These are phyloP conservation scores for Congeria kusceri DNA, from an alignment of 2,888 invertebrate genomes.

Conservation along the genomic window DNA sequence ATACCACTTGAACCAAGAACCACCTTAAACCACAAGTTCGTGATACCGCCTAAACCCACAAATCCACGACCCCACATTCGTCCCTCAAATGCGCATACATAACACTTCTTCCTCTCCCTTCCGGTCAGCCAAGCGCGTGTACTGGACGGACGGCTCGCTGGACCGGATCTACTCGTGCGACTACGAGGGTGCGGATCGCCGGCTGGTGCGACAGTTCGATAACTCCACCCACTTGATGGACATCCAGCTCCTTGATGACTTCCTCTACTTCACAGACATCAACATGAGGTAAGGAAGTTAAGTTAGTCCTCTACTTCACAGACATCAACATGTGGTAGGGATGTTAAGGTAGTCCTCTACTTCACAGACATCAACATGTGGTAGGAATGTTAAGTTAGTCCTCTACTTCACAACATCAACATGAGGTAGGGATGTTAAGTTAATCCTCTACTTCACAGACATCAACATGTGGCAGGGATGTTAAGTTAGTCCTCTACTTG, in stretches of 20 bases:
- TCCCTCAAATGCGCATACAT: not conserved
- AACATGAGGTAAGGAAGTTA: slow-evolving; percentile 48
- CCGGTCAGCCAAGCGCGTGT: slow-evolving; percentile 51
- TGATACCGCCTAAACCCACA: not conserved
- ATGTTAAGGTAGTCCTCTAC: no score
- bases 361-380: no score
- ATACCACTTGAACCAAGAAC: no score
- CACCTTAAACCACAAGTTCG: no score
- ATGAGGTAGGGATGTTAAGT: no score
- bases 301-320: no score
- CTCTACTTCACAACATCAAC: no score
- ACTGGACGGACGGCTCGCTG: slow-evolving; percentile 65
- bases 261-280: slow-evolving; percentile 58
- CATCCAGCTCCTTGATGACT: slow-evolving; percentile 38
- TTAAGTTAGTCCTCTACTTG: no score
- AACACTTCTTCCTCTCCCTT: not conserved
- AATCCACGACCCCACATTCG: not conserved
- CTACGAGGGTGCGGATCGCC: slow-evolving; percentile 42
- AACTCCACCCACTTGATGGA: slow-evolving; percentile 48
- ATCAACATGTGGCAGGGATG: slow-evolving; percentile 50
- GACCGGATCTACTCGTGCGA: slow-evolving; percentile 52
- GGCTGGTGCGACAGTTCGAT: slow-evolving; percentile 32
- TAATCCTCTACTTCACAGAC: slow-evolving; percentile 59
- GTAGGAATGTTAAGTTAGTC: no score
- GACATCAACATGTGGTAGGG: no score